phyloP scores from a whole-genome alignment of 2,113 vertebrate species.

The Lanius ludovicianus region DNA sequence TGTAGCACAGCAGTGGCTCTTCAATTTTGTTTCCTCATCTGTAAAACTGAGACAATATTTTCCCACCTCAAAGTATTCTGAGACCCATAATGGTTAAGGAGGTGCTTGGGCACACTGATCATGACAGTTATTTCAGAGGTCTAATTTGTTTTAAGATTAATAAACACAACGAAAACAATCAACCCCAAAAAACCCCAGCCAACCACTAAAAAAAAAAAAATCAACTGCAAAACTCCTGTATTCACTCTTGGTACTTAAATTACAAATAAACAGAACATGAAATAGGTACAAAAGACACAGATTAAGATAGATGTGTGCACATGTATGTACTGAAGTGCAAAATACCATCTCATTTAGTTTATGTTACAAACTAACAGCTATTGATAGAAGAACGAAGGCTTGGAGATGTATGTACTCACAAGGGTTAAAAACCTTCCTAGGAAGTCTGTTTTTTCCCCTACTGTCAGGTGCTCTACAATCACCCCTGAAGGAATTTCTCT shows the following conservation, averaged over 20 bases:
- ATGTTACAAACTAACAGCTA: neutral
- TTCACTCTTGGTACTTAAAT: neutral
- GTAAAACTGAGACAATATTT: neutral
- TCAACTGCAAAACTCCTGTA: neutral
- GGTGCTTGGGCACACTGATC: neutral
- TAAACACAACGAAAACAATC: neutral
- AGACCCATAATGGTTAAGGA: neutral
- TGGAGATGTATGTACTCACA: neutral
- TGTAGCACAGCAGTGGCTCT: neutral
- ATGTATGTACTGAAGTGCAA: neutral
- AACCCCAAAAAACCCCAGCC: neutral
- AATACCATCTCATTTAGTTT: neutral
- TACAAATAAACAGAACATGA: neutral
- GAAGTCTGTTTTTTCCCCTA: neutral
- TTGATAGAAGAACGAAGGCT: neutral
- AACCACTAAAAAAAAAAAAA: neutral
- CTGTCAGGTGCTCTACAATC: constrained; percentile 27
- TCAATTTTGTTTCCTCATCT: neutral
- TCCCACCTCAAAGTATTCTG: neutral
- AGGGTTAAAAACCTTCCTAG: neutral
- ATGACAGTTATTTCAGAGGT: neutral
- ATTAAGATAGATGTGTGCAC: fast-evolving
- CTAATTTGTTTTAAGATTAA: neutral
- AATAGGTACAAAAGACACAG: neutral
- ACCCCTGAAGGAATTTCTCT: constrained; percentile 23